Conservation (phyloP, 2,113 vertebrate species). For the Sturnira hondurensis region DNA sequence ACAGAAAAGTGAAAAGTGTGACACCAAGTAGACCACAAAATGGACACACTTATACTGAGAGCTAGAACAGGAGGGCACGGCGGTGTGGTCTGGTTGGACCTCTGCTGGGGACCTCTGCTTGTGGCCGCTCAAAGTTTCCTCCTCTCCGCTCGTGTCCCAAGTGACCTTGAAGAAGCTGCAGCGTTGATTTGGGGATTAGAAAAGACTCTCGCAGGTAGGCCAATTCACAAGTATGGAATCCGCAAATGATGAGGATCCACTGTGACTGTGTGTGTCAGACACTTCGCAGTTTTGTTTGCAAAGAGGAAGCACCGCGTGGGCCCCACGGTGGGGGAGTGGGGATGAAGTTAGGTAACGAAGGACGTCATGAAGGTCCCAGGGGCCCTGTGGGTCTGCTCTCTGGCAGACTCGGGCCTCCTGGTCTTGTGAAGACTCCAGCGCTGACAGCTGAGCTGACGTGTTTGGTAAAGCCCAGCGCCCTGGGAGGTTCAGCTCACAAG, state of each 20-base stretch:
- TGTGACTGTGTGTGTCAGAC: not conserved
- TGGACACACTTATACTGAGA: not conserved
- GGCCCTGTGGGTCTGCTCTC: not conserved
- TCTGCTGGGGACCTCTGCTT: not conserved
- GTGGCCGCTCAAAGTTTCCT: not conserved
- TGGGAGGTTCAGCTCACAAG: not conserved
- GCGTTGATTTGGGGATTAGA: not conserved
- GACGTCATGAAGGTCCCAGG: too few species aligned
- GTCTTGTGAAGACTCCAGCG: not conserved
- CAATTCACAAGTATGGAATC: not conserved
- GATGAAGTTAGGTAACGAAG: not conserved
- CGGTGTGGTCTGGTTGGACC: rapidly evolving
- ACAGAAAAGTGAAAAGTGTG: not conserved
- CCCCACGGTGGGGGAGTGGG: too few species aligned
- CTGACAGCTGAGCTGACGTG: not conserved
- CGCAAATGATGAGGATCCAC: not conserved
- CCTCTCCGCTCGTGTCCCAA: not conserved
- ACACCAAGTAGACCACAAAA: not conserved
- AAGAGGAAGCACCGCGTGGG: not conserved
- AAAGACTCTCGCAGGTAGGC: not conserved
- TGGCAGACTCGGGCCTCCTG: not conserved
- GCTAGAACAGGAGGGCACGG: not conserved
- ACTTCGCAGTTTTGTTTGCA: not conserved
- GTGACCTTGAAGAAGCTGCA: not conserved
- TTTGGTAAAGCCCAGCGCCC: not conserved